Evolutionary conservation across 30 jellyfish, hydroid and myxozoan genomes (phyloP), one percentile per base, ranked within the genome.

Genomic region (Mastigias papua): DNA sequence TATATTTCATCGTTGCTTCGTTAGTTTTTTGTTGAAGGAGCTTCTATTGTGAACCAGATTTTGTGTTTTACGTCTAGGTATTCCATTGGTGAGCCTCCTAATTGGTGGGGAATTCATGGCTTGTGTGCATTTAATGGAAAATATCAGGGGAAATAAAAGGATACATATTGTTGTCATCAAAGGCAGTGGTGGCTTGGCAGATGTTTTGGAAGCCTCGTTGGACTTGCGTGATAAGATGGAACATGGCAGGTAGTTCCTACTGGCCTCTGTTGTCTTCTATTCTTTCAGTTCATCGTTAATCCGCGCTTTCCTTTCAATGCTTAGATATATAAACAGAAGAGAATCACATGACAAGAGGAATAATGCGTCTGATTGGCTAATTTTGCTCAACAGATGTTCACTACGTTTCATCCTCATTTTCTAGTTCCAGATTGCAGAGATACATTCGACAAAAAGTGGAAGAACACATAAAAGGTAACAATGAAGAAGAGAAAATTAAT

Each of bases 161-260:
- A 69, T 69, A 26, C 80, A 33, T 26, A 69, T 48, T 31, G 80
- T 69, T 15, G 80, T 69, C 62, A 69, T 69, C 7, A 69, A 69
- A 16, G 63, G 62, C 7, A 69, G 80, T 69, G 80, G 80, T 31
- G 80, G 80, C 80, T 28, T 69, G 27, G 80, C 80, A 23, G 80
- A 69, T 31, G 57, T 31, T 26, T 69, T 69, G 80, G 80, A 28
- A 26, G 57, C n/a, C 1, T 22, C 60, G 13, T 31, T 69, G 58
- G 11, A 17, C 29, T n/a, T 23, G 23, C 25, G 30, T 17, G 13
- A 1, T n/a, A 31, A 69, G 10, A 20, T 7, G 22, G 28, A 69
- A n/a, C 25, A 13, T 31, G 33, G 27, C 22, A 37, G 60, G 80
- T 54, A 6, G 16, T 8, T 46, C 60, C 60, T 46, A 6, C n/a